Evolutionary conservation across 2,797 vertebrate genomes (phyloP).

Genomic region (Fistularia tabacaria): DNA sequence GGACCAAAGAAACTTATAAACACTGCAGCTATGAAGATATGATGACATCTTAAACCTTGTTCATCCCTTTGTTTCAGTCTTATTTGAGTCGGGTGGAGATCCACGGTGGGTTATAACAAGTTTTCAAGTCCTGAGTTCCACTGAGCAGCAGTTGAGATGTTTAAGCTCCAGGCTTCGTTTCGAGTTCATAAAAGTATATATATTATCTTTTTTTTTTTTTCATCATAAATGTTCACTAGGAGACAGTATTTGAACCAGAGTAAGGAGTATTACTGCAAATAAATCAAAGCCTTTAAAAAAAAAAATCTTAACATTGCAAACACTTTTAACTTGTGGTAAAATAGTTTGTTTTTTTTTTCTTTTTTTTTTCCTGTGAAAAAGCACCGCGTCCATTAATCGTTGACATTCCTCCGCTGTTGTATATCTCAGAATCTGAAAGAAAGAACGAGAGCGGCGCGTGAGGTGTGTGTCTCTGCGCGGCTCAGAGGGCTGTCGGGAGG

Average conservation of each 20-base stretch:
- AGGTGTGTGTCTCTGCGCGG: background rate
- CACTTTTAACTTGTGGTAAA: conserved; percentile 81
- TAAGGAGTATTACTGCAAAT: conserved; percentile 74
- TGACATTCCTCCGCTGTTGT: conserved; percentile 74
- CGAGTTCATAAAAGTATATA: conserved; percentile 78
- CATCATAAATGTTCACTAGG: conserved; percentile 48
- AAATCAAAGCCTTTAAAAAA: conserved; percentile 68
- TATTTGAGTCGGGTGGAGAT: conserved; percentile 50
- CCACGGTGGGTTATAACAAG: conserved; percentile 67
- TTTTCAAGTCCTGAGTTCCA: conserved; percentile 94
- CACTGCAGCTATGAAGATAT: conserved; percentile 53
- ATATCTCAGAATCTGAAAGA: conserved; percentile 58
- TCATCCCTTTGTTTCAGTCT: conserved; percentile 50
- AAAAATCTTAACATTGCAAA: conserved; percentile 72
- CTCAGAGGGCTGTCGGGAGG: background rate
- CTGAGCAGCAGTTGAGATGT: conserved; percentile 97
- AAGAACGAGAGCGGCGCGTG: conserved; percentile 46
- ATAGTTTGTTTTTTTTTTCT: conserved; percentile 84
- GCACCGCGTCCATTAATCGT: conserved; percentile 82
- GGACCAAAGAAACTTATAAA: conserved; percentile 21
- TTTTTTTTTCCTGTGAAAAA: conserved; percentile 81
- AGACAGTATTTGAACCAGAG: conserved; percentile 58
- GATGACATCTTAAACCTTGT: conserved; percentile 66
- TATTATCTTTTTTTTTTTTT: background rate
- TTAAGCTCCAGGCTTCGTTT: conserved; percentile 86